Evolutionary conservation across 2,797 vertebrate genomes (phyloP).

Genomic region (Pseudochromis fuscus): DNA sequence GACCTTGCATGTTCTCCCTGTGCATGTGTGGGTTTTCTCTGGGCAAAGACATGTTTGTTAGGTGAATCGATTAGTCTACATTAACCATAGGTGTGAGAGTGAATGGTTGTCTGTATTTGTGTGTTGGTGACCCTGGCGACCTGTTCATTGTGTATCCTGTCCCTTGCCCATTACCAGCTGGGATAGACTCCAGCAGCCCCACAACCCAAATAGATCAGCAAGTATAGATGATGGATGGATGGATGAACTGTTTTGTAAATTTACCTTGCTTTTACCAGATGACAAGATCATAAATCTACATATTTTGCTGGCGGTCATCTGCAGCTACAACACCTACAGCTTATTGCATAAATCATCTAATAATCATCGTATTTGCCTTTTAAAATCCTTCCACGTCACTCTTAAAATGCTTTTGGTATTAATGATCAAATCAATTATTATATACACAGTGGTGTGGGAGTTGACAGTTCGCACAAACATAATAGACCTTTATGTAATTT

Average conservation of each 20-base stretch:
- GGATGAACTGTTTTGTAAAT: not conserved
- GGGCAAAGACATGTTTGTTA: too few relatives aligned
- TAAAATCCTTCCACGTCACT: not conserved
- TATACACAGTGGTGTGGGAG: not conserved
- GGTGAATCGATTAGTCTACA: too few relatives aligned
- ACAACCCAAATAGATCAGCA: too few relatives aligned
- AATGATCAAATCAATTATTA: not conserved
- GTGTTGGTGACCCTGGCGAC: too few relatives aligned
- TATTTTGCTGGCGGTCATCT: not conserved
- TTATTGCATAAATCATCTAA: constrained; percentile 1
- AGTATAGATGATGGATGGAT: too few relatives aligned
- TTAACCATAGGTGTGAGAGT: too few relatives aligned
- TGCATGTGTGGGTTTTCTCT: too few relatives aligned
- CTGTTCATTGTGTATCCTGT: too few relatives aligned
- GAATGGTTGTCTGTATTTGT: too few relatives aligned
- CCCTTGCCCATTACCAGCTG: too few relatives aligned
- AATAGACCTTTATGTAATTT: constrained; percentile 16
- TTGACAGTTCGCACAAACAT: constrained; percentile 16
- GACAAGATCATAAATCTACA: not conserved
- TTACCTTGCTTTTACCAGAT: not conserved
- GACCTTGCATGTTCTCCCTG: too few relatives aligned
- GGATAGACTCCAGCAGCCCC: too few relatives aligned
- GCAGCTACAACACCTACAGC: not conserved
- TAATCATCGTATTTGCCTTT: not conserved
- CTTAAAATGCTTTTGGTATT: not conserved